These are phyloP conservation scores for Hesperophylax magnus DNA, from an alignment of 1,140 invertebrate genomes.

Conservation along the genomic window DNA sequence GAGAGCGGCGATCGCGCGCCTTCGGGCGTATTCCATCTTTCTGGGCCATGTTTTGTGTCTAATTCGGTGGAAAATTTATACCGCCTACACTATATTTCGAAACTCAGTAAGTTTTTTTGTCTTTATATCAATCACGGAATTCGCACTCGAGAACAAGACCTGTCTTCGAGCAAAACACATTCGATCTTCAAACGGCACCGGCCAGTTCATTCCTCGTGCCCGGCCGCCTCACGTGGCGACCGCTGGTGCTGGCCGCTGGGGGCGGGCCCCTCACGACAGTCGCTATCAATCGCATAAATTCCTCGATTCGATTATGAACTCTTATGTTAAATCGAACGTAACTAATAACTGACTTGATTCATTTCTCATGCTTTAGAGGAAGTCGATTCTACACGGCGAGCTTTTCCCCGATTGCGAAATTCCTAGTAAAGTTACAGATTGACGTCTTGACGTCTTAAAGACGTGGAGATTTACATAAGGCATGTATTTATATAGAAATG, in stretches of 20 bases:
- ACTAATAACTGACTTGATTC: too few relatives aligned
- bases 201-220: neutral
- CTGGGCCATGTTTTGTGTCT: conserved; percentile 20
- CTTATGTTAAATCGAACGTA: too few relatives aligned
- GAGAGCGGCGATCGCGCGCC: conserved; percentile 17
- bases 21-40: conserved; percentile 10
- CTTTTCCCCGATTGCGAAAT: too few relatives aligned
- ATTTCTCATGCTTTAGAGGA: too few relatives aligned
- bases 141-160: conserved; percentile 39
- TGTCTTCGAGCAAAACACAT: conserved; percentile 42
- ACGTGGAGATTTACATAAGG: too few relatives aligned
- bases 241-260: neutral
- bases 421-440: too few relatives aligned
- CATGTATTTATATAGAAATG: too few relatives aligned
- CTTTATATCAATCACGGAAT: conserved; percentile 43
- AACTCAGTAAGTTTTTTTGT: conserved; percentile 10
- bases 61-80: conserved; percentile 44
- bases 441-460: too few relatives aligned
- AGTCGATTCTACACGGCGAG: too few relatives aligned
- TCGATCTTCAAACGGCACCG: conserved; percentile 25
- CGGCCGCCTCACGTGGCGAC: neutral
- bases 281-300: conserved; percentile 4
- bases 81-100: conserved; percentile 19
- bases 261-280: conserved; percentile 12
- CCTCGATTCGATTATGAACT: too few relatives aligned